Base-by-base conservation (phyloP, 2,797 vertebrate genomes). In the Bothrops alternatus region DNA sequence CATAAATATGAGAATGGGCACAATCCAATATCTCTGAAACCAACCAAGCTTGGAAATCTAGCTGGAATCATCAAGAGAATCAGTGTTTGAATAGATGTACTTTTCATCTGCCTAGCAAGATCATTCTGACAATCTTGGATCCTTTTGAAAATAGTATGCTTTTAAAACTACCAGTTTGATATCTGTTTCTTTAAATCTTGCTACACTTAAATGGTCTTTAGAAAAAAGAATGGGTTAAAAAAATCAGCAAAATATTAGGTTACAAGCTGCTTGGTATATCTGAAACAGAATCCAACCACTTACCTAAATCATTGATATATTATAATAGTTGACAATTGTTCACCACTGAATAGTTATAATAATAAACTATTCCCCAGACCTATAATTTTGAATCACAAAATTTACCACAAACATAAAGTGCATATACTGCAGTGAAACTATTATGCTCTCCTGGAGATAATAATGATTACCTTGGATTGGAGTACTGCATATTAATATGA, bases 371-470 rank as follows among this genome's bases (percentile, higher is more conserved):
- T 93, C 69, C 6, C 18, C 90, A 93, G 86, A 87, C 86, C 92
- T 93, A 91, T 93, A 93, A 93, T 93, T 93, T 91, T 93, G 92
- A 93, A 93, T 89, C 92, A 93, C 90, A 93, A 93, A 93, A 93
- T 93, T 93, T 93, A 93, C 90, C 92, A 93, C 92, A 93, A 91
- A 93, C 92, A 91, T 93, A 91, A 93, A 91, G 90, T 93, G 90
- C 92, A 91, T 91, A 93, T 93, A 57, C 86, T 88, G 88, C 90
- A n/a, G 86, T 85, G 90, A 93, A 93, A 91, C 69, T 87, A 93
- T 93, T 93, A 88, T 90, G 69, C 69, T 93, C 50, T 93, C 90
- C 92, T 56, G 87, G 90, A 93, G 86, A 93, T 93, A 93, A 93
- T 93, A 93, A 93, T 88, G 92, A 93, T 91, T 93, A 93, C 82